Evolutionary conservation across 2,797 vertebrate species (phyloP).

Genomic region (Gymnoscopelus braueri): DNA sequence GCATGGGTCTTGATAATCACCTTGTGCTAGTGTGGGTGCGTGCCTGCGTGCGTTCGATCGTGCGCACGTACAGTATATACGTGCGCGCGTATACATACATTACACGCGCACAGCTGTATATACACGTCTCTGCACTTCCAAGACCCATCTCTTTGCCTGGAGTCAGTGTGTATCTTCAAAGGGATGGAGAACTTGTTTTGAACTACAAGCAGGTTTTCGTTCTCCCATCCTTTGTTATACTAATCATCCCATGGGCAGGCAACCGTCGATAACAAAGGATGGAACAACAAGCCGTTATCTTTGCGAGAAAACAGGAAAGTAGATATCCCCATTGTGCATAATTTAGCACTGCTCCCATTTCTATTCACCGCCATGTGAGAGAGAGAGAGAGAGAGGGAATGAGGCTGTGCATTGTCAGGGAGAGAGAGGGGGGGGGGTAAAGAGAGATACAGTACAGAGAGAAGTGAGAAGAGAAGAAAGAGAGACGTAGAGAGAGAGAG

Average conservation of each 20-base stretch:
- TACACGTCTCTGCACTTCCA: conserved; percentile 35
- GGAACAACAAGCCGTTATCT: conserved; percentile 78
- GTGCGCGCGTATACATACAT: too few relatives aligned
- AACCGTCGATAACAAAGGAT: conserved; percentile 78
- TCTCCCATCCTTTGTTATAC: conserved; percentile 80
- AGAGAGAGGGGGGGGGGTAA: conserved; percentile 5
- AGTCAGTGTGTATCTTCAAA: conserved; percentile 77
- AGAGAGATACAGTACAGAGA: too few relatives aligned
- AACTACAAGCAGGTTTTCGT: conserved; percentile 78
- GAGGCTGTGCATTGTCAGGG: conserved; percentile 35
- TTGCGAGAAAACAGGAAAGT: conserved; percentile 79
- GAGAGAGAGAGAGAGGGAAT: conserved; percentile 56
- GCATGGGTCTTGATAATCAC: conserved; percentile 45
- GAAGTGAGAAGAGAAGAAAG: too few relatives aligned
- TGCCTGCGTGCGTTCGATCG: too few relatives aligned
- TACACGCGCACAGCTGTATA: too few relatives aligned
- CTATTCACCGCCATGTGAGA: conserved; percentile 52
- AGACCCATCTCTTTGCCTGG: conserved; percentile 62
- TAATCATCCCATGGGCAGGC: conserved; percentile 80
- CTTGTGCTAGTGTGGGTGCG: conserved; percentile 9
- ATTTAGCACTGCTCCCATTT: conserved; percentile 77
- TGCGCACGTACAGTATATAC: too few relatives aligned
- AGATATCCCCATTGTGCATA: conserved; percentile 82
- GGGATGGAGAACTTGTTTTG: conserved; percentile 77
- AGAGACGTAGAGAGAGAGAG: background rate